Conservation (phyloP, 2,113 vertebrate species). For the Grammomys dolichurus region DNA sequence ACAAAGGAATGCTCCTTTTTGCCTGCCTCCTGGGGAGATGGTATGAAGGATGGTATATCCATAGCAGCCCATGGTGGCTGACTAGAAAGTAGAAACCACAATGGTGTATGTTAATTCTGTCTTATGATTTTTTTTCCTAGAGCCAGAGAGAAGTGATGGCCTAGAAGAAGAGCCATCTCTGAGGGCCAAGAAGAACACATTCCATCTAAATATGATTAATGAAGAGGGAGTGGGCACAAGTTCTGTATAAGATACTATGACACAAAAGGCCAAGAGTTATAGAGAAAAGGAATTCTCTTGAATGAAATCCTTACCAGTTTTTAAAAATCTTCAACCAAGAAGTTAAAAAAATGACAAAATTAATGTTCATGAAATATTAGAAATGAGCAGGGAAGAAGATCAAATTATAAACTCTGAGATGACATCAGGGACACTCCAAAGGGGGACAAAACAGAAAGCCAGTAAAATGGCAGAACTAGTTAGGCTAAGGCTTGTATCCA, state of each 20-base stretch:
- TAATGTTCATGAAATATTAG: not conserved
- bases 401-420: not conserved
- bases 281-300: not conserved
- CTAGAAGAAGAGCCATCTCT: not conserved
- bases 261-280: not conserved
- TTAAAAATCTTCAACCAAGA: not conserved
- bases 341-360: not conserved
- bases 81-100: not conserved
- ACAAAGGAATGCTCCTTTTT: not conserved
- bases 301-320: not conserved
- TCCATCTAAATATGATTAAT: not conserved
- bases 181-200: not conserved
- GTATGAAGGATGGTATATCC: not conserved
- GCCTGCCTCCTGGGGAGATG: not conserved
- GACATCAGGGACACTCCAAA: not conserved
- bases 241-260: not conserved
- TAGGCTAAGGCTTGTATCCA: not conserved
- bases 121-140: not conserved
- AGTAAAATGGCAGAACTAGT: not conserved
- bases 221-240: not conserved
- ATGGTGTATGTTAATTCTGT: not conserved
- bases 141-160: not conserved
- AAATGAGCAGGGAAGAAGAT: not conserved
- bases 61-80: not conserved
- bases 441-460: not conserved